Conservation (phyloP, 2,113 vertebrate genomes). For the Paradoxurus hermaphroditus region DNA sequence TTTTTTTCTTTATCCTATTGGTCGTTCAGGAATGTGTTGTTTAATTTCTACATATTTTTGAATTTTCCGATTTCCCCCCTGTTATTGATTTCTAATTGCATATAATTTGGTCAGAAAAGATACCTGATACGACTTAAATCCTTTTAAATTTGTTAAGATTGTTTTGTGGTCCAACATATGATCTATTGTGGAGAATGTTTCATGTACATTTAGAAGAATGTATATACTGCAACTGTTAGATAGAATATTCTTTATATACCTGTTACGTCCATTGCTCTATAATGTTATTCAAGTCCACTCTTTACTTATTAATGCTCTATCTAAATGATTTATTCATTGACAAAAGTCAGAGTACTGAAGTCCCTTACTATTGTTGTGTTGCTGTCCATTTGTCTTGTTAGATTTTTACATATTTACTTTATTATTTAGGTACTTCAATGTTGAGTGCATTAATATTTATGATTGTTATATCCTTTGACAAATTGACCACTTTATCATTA, state of each 20-base stretch:
- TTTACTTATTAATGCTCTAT: neutral
- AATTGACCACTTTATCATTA: neutral
- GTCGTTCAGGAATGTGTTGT: neutral
- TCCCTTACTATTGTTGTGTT: neutral
- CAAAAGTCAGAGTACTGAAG: neutral
- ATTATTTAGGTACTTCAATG: neutral
- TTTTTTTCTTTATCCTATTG: neutral
- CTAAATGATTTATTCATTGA: neutral
- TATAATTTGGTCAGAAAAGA: neutral
- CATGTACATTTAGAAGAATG: neutral
- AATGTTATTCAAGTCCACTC: neutral
- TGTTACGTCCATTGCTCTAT: neutral
- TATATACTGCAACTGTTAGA: neutral
- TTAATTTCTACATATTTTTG: neutral
- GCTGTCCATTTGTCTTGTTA: neutral
- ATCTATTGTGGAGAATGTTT: neutral
- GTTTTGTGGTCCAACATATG: neutral
- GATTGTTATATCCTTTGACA: neutral
- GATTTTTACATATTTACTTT: neutral
- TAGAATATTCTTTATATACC: neutral
- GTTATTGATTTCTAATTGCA: neutral
- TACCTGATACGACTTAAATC: neutral
- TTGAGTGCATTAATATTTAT: neutral
- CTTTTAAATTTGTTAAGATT: neutral
- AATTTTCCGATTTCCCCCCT: neutral